Percentiles rank a stretch among this genome's conserved stretches.
Conservation (phyloP, 1,140 invertebrate genomes). For the Scaptomyza pallida region DNA sequence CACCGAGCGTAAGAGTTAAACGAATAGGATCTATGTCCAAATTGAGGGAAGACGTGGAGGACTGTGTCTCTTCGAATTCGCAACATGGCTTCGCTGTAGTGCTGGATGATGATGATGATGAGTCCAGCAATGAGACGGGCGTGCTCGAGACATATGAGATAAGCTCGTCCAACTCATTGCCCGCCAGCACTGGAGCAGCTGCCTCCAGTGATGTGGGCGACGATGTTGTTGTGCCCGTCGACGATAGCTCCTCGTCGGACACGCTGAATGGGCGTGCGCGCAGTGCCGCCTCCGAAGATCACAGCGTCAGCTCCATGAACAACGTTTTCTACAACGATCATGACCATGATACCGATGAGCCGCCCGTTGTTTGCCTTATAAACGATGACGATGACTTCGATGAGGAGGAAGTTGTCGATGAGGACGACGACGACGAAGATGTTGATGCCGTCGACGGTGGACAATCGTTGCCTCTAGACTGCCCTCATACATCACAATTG, state of each 20-base stretch:
- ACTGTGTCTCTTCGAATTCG: slow-evolving; percentile 72
- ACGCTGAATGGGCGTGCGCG: slow-evolving; percentile 50
- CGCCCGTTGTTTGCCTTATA: slow-evolving; percentile 70
- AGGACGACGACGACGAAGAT: slow-evolving; percentile 53
- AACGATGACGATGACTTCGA: slow-evolving; percentile 73
- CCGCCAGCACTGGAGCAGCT: slow-evolving; percentile 53
- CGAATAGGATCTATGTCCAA: slow-evolving; percentile 73
- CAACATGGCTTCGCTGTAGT: slow-evolving; percentile 79
- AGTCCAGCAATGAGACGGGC: slow-evolving; percentile 62
- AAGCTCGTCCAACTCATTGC: slow-evolving; percentile 79
- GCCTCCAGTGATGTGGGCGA: slow-evolving; percentile 24
- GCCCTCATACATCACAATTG: slow-evolving; percentile 67
- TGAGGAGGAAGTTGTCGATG: slow-evolving; percentile 48
- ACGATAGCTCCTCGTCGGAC: slow-evolving; percentile 76
- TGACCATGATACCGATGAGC: slow-evolving; percentile 40
- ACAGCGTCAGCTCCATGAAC: slow-evolving; percentile 35
- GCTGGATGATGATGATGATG: slow-evolving; percentile 72
- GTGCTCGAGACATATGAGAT: slow-evolving; percentile 74
- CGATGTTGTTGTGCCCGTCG: slow-evolving; percentile 67
- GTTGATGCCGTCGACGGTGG: slow-evolving; percentile 42
- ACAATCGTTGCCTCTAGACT: slow-evolving; percentile 38
- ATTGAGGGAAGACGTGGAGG: slow-evolving; percentile 72
- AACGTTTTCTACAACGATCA: slow-evolving; percentile 58
- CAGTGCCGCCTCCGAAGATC: slow-evolving; percentile 42
- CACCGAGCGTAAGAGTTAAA: slow-evolving; percentile 11